phyloP scores from a whole-genome alignment of 2,113 vertebrate genomes.

The Panthera leo region DNA sequence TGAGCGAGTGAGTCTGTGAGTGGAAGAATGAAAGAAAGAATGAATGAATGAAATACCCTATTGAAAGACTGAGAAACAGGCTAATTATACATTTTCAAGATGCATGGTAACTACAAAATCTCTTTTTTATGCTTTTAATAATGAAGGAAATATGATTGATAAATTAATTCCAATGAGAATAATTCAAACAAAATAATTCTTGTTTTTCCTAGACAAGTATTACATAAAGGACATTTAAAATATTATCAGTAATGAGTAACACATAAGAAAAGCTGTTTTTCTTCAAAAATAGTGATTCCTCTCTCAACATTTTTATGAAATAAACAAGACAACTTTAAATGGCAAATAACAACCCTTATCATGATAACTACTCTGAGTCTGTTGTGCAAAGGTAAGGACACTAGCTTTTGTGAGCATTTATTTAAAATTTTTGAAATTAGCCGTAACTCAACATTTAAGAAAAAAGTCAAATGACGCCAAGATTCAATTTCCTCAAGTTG shows the following conservation, averaged over 20 bases:
- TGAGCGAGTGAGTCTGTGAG: neutral
- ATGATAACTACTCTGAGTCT: neutral
- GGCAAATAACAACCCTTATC: neutral
- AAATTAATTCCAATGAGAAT: constrained; percentile 36
- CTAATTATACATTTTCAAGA: neutral
- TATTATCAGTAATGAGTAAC: neutral
- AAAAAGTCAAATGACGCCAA: neutral
- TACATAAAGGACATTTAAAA: constrained; percentile 32
- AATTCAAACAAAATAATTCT: constrained; percentile 25
- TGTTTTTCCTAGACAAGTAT: constrained; percentile 1
- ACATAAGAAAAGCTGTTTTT: constrained; percentile 5
- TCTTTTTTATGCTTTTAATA: neutral
- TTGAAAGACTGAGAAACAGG: neutral
- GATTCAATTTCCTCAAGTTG: constrained; percentile 25
- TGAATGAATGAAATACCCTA: neutral
- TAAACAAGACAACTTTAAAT: neutral
- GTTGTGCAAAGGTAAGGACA: neutral
- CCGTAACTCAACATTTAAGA: neutral
- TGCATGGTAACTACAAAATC: neutral
- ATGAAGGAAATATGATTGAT: neutral
- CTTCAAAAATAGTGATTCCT: neutral
- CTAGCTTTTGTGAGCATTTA: neutral
- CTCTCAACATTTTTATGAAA: constrained; percentile 27
- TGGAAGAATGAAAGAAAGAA: neutral
- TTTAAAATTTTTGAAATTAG: constrained; percentile 52